Evolutionary conservation across 2,113 vertebrate species (phyloP), one percentile per base, ranked within the genome.

Genomic region (Cochlearius cochlearius): DNA sequence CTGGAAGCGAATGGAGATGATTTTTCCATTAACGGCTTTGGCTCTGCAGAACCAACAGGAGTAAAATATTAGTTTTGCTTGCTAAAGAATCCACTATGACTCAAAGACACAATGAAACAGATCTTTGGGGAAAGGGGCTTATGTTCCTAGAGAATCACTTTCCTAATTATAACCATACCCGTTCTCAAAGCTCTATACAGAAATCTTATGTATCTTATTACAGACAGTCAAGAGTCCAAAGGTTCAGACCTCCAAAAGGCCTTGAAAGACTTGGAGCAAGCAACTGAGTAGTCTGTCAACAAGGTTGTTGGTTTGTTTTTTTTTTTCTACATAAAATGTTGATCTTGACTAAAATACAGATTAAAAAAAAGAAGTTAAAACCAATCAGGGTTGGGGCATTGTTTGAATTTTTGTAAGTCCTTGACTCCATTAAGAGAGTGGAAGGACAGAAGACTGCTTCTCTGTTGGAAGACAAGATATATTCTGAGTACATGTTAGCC

Each of bases 1-100:
- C 79, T 94, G 83, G 87, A 94, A 74, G 15, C 0, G 3, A 81
- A 73, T 32, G 25, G 78, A 82, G 95, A 91, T 78, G 83, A 94
- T 93, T 93, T 94, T 94, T 91, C 90, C 83, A 74, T 93, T 94
- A 88, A 88, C 0, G 1, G 30, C 73, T 87, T 92, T 96, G 92
- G 92, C 90, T 87, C 86, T 75, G 67, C 26, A 56, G 73, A 87
- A 38, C 78, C 73, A 76, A 38, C 92, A 80, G 93, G 90, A 88
- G 74, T 93, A 77, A 96, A 88, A 94, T 88, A 78, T 93, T 85
- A 88, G 79, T 63, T 93, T 88, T 91, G 49, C 84, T 91, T 77
- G 74, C 84, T 91, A 74, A 93, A 69, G 83, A 85, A 94, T 88
- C 83, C 64, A 20, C 55, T 38, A 20, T 77, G 83, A 77, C 68